phyloP scores from a whole-genome alignment of 2,888 invertebrate genomes.

The Ochlodes sylvanus region DNA sequence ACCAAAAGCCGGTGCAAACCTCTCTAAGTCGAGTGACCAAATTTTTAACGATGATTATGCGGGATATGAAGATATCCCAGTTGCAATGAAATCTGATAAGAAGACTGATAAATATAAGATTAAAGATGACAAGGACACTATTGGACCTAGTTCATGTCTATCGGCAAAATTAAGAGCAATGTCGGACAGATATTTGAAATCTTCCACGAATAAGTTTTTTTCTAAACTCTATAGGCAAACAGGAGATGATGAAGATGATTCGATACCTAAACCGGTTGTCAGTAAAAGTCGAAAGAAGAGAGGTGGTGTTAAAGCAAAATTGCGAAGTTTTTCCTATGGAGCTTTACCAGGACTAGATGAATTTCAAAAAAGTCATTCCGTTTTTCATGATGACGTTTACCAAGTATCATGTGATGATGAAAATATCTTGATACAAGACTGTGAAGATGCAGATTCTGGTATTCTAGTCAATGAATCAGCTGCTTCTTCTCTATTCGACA shows the following conservation, averaged over 20 bases:
- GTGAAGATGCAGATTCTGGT: constrained; percentile 90
- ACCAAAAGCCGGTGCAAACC: constrained; percentile 73
- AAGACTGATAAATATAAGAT: constrained; percentile 80
- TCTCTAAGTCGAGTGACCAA: constrained; percentile 83
- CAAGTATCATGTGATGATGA: constrained; percentile 81
- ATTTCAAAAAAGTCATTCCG: constrained; percentile 86
- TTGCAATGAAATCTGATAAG: constrained; percentile 68
- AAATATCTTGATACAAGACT: constrained; percentile 84
- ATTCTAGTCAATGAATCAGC: constrained; percentile 90
- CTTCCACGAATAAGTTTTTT: constrained; percentile 88
- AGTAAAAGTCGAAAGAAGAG: constrained; percentile 72
- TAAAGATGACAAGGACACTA: constrained; percentile 77
- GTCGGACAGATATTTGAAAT: constrained; percentile 89
- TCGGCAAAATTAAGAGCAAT: constrained; percentile 89
- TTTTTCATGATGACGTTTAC: constrained; percentile 86
- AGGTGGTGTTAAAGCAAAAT: constrained; percentile 79
- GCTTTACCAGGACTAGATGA: constrained; percentile 90
- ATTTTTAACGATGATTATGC: constrained; percentile 82
- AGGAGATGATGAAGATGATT: constrained; percentile 67
- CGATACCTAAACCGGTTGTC: constrained; percentile 62
- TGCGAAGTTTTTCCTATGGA: constrained; percentile 90
- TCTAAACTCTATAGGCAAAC: constrained; percentile 87
- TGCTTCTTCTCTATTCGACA: constrained; percentile 87
- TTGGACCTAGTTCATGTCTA: constrained; percentile 86
- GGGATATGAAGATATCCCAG: constrained; percentile 59